A percentile compares a stretch with the other conserved stretches of the same genome.
Conservation (phyloP, 2,113 vertebrate species). For the Dicerorhinus sumatrensis region DNA sequence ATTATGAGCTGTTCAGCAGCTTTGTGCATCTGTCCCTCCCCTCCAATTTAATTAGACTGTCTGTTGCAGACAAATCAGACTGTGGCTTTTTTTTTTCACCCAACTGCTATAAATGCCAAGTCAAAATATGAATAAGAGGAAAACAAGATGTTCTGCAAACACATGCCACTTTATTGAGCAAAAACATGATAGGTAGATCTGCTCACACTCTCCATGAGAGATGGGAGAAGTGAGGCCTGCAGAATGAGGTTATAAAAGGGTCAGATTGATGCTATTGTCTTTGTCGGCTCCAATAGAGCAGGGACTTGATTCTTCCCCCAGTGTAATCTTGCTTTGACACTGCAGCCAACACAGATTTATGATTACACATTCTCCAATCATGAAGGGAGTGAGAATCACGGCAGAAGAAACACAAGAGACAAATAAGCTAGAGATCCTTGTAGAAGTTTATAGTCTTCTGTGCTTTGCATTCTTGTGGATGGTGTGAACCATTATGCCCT, state of each 20-base stretch:
- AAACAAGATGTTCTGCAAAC: slow-evolving; percentile 84
- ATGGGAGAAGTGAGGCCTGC: background rate
- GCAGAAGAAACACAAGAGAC: slow-evolving; percentile 12
- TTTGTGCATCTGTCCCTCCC: slow-evolving; percentile 77
- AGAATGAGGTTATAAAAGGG: slow-evolving; percentile 47
- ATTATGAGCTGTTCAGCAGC: slow-evolving; percentile 76
- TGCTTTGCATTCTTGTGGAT: background rate
- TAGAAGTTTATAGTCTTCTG: background rate
- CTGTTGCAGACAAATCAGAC: slow-evolving; percentile 81
- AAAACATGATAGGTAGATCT: slow-evolving; percentile 57
- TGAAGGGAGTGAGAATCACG: slow-evolving; percentile 33
- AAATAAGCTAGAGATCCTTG: background rate
- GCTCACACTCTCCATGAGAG: background rate
- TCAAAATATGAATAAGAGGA: slow-evolving; percentile 83
- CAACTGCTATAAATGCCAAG: slow-evolving; percentile 81
- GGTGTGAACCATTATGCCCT: background rate
- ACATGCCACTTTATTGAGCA: slow-evolving; percentile 73
- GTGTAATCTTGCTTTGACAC: slow-evolving; percentile 60
- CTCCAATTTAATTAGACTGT: slow-evolving; percentile 84
- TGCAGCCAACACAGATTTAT: slow-evolving; percentile 68
- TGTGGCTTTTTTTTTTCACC: slow-evolving; percentile 54
- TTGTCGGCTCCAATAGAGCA: slow-evolving; percentile 38
- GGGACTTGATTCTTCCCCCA: slow-evolving; percentile 35
- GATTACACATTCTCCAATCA: slow-evolving; percentile 52
- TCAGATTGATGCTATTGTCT: slow-evolving; percentile 64